Evolutionary conservation across 2,113 vertebrate genomes (phyloP).

Genomic region (Panthera uncia): DNA sequence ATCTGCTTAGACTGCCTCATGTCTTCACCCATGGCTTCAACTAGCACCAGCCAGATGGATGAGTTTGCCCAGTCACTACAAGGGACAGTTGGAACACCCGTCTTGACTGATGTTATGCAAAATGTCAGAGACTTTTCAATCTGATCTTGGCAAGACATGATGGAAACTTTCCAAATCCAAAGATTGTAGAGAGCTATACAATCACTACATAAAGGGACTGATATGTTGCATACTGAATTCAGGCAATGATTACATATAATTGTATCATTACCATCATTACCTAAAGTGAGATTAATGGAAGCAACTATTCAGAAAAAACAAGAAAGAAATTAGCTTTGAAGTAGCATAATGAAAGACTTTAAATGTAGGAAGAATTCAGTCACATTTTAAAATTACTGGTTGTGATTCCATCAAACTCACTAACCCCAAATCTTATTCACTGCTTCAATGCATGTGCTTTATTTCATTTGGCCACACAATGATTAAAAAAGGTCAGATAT

Average conservation of each 20-base stretch:
- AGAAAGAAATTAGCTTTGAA: slow-evolving; percentile 82
- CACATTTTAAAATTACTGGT: slow-evolving; percentile 78
- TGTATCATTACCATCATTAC: slow-evolving; percentile 84
- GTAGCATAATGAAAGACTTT: slow-evolving; percentile 81
- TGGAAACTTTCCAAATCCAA: slow-evolving; percentile 72
- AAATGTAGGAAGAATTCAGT: slow-evolving; percentile 79
- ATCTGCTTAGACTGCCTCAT: background rate
- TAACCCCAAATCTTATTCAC: slow-evolving; percentile 49
- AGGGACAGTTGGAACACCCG: slow-evolving; percentile 54
- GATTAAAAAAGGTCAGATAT: slow-evolving; percentile 58
- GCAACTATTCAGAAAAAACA: slow-evolving; percentile 79
- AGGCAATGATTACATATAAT: slow-evolving; percentile 82
- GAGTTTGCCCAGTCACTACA: slow-evolving; percentile 38
- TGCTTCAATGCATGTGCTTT: background rate
- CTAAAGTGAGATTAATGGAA: slow-evolving; percentile 84
- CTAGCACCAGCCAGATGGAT: slow-evolving; percentile 17
- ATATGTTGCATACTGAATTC: slow-evolving; percentile 74
- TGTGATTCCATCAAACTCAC: slow-evolving; percentile 66
- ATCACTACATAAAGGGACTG: slow-evolving; percentile 76
- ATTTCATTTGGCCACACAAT: slow-evolving; percentile 36
- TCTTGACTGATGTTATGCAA: slow-evolving; percentile 73
- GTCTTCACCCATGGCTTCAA: background rate
- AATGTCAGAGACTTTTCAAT: slow-evolving; percentile 76
- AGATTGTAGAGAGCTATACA: slow-evolving; percentile 63
- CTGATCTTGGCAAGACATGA: slow-evolving; percentile 66